A percentile compares a stretch with the other conserved stretches of the same genome.
Evolutionary conservation across 1,140 invertebrate genomes (phyloP).

Genomic region (Caenorhabditis inopinata): DNA sequence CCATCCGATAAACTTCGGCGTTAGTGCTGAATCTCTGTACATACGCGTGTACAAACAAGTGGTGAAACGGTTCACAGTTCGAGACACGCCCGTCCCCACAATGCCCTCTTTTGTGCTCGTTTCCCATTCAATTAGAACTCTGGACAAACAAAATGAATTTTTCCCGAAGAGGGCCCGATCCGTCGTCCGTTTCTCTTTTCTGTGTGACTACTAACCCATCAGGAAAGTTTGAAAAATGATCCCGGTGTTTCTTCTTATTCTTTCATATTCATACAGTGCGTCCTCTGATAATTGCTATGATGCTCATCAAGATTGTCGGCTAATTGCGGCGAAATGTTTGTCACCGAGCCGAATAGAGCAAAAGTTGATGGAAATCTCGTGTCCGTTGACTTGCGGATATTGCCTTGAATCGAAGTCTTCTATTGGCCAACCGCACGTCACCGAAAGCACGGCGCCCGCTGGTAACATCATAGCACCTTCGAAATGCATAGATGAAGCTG

Average conservation of each 20-base stretch:
- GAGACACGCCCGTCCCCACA: neutral
- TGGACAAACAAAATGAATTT: slow-evolving; percentile 19
- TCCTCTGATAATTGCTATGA: neutral
- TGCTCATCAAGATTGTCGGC: slow-evolving; percentile 16
- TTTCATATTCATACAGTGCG: neutral
- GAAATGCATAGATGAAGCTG: slow-evolving; percentile 4
- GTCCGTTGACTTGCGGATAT: slow-evolving; percentile 1
- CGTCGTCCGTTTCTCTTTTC: neutral
- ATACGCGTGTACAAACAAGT: neutral
- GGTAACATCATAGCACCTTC: neutral
- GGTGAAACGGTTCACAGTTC: neutral
- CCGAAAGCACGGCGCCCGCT: neutral
- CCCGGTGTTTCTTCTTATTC: neutral
- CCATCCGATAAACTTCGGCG: too few relatives aligned
- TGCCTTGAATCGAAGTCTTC: neutral
- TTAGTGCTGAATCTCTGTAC: too few relatives aligned
- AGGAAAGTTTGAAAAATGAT: neutral
- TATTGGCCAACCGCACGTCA: neutral
- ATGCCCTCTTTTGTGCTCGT: neutral
- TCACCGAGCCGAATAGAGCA: slow-evolving; percentile 13
- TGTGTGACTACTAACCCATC: too few relatives aligned
- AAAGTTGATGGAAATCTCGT: slow-evolving; percentile 3
- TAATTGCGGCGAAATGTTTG: neutral
- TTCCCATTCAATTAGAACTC: slow-evolving; percentile 9
- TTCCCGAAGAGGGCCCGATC: neutral